These are phyloP conservation scores for Copidosoma aretas DNA, from an alignment of 2,888 invertebrate species.

Conservation along the genomic window DNA sequence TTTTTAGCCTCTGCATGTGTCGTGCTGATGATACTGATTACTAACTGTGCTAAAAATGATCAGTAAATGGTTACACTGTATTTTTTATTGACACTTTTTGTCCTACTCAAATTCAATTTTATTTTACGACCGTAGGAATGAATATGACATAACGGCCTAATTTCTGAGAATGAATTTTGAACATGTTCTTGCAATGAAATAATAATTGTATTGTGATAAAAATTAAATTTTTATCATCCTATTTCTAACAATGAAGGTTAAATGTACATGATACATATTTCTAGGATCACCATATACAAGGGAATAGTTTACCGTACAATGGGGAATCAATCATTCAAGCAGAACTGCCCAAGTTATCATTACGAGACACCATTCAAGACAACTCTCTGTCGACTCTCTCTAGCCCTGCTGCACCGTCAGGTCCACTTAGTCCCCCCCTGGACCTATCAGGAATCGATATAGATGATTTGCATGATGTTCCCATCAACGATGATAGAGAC, in stretches of 20 bases:
- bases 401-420: conserved; percentile 52
- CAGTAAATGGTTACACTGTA: too few species aligned
- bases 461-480: conserved; percentile 59
- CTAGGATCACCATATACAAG: conserved; percentile 50
- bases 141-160: too few species aligned
- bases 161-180: too few species aligned
- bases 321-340: conserved; percentile 53
- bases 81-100: too few species aligned
- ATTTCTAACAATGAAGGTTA: background rate
- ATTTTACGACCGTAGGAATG: too few species aligned
- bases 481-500: conserved; percentile 57
- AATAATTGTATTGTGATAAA: too few species aligned
- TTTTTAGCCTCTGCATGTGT: conserved; percentile 3
- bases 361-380: conserved; percentile 55
- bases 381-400: conserved; percentile 56
- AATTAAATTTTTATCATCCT: too few species aligned
- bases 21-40: too few species aligned
- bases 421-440: conserved; percentile 55
- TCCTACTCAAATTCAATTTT: too few species aligned
- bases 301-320: conserved; percentile 51
- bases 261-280: conserved; percentile 20
- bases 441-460: conserved; percentile 53
- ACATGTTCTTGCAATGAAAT: too few species aligned
- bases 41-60: too few species aligned
- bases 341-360: conserved; percentile 57